Evolutionary conservation across 2,888 invertebrate genomes (phyloP), one percentile per base, ranked within the genome.

Genomic region (Hypomecis punctinalis): DNA sequence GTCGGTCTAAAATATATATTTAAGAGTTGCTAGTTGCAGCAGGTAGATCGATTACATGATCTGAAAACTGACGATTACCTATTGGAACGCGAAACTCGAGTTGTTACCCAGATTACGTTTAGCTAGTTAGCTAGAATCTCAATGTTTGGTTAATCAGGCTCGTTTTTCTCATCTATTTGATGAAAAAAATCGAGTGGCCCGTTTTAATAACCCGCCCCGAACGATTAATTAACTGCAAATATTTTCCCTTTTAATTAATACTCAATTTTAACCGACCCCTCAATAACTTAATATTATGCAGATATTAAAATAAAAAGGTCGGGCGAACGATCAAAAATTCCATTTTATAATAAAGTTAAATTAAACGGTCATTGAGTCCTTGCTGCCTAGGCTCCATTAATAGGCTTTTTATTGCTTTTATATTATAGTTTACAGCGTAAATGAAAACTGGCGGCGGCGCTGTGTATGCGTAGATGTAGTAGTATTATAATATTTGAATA

Each of bases 391-490:
- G 59, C 37, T 52, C 39, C 59, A 68, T 64, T 61, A 64, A 35
- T 54, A 13, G 6, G 5, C 13, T 11, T 52, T 67, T 68, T 64
- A 68, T 66, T 63, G 60, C 63, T 43, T 58, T 58, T 65, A 67
- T 67, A 69, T 61, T 71, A 71, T 72, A 69, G 59, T 63, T 63
- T 63, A 68, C 55, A 59, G 13, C 36, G 36, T 67, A 69, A 71
- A 70, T 70, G 43, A 51, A 54, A 60, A 23, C 5, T n/a, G 23
- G 1, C 23, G 3, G 23, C 23, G 23, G 23, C 23, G 23, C 23
- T 23, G 23, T 23, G 23, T 23, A 23, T 3, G 23, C 23, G 23
- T 23, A 23, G 1, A 23, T n/a, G n/a, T n/a, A n/a, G n/a, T n/a
- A 23, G 23, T 23, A 23, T 23, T 23, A 3, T 2, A 23, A 23